Evolutionary conservation across 1,140 invertebrate species (phyloP), one percentile per base, ranked within the genome.

Genomic region (Bombus difficillimus): DNA sequence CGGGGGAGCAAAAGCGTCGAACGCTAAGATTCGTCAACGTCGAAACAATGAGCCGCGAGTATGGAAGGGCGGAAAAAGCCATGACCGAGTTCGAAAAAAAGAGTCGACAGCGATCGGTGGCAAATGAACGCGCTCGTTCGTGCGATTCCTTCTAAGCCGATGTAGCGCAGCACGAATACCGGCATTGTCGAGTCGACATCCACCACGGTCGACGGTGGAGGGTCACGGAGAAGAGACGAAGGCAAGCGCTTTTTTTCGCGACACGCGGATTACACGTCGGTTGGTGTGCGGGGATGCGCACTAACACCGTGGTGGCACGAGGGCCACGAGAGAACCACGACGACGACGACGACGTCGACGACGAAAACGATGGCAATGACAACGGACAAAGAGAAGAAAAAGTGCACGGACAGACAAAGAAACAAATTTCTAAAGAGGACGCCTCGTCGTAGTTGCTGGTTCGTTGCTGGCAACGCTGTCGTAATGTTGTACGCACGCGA

Each of bases 401-500:
- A 78, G 39, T 74, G 59, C 57, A 77, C 53, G 43, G 47, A 39
- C 86, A 88, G 59, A 92, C 91, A 92, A 92, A 92, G 86, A 84
- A 87, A 88, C 68, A 92, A 92, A 94, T 93, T 94, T 94, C 92
- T 94, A 94, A 94, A 93, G 93, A 89, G 87, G 78, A 89, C 89
- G 85, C 79, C 83, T 88, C 71, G 80, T 88, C 34, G 84, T 76
- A 39, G 68, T 73, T 25, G 80, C 39, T 41, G 80, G 37, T 41
- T 62, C 69, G 80, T 47, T 34, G 69, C 37, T 73, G 25, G 37
- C 80, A 53, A 28, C 69, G 37, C 22, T 41, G 86, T 69, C 32
- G 73, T 32, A 90, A 91, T 90, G 92, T 92, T 88, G 91, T 91
- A 88, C 86, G 43, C 73, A 77, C 81, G 78, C 76, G 73, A 81